Percentiles rank a stretch among this genome's conserved stretches.
Conservation (phyloP, 2,797 vertebrate species). For the Premnoplex brunnescens region DNA sequence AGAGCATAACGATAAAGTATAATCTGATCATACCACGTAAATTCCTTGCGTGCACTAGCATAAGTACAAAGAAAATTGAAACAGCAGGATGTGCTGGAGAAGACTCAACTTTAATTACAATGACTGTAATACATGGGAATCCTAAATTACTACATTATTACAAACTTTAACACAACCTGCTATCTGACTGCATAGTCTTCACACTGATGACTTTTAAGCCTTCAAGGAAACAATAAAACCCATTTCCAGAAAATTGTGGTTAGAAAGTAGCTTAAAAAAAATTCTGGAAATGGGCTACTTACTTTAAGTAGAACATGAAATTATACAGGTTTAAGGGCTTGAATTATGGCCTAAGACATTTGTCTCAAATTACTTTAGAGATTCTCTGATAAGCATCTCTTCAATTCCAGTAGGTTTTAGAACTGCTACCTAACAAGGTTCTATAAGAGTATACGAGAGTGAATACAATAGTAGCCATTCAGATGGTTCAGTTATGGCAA, state of each 20-base stretch:
- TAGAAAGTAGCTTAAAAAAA: background rate
- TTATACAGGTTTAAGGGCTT: background rate
- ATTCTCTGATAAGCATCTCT: background rate
- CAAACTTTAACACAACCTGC: background rate
- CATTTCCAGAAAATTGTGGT: background rate
- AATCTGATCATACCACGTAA: background rate
- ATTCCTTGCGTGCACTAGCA: background rate
- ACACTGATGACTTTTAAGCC: background rate
- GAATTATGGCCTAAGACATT: background rate
- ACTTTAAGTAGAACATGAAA: background rate
- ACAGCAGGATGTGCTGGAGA: background rate
- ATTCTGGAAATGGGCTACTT: background rate
- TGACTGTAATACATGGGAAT: background rate
- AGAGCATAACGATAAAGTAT: background rate
- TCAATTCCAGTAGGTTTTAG: background rate
- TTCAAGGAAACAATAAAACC: background rate
- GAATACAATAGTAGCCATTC: fast-evolving
- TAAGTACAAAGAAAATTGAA: constrained; percentile 6
- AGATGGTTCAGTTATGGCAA: background rate
- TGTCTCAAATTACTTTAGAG: background rate
- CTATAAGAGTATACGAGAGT: background rate
- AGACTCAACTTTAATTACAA: background rate
- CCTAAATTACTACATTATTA: background rate
- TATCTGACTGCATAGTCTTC: background rate
- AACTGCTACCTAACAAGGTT: background rate